Evolutionary conservation across 1,140 invertebrate genomes (phyloP).

Genomic region (Lordiphosa collinella): DNA sequence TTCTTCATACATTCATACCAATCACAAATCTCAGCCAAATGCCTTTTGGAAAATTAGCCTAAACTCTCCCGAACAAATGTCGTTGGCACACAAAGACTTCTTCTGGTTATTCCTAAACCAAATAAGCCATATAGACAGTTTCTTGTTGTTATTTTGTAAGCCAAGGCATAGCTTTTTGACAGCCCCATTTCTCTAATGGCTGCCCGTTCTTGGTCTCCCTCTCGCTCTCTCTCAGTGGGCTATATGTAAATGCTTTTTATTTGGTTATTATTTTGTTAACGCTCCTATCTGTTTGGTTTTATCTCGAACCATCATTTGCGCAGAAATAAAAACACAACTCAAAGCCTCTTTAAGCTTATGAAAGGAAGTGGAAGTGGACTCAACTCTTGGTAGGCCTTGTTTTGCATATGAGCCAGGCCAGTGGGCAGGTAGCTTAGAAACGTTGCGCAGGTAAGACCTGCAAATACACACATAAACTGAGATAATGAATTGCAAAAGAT

Average conservation of each 20-base stretch:
- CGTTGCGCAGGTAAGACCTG: slow-evolving; percentile 15
- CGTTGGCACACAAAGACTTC: slow-evolving; percentile 16
- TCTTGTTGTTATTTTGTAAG: slow-evolving; percentile 34
- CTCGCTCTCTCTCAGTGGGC: slow-evolving; percentile 8
- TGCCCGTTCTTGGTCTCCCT: slow-evolving; percentile 3
- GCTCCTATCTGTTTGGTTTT: slow-evolving; percentile 57
- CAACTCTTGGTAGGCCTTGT: not conserved
- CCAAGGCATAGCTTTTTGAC: slow-evolving; percentile 36
- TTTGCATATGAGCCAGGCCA: slow-evolving; percentile 22
- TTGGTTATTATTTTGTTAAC: slow-evolving; percentile 72
- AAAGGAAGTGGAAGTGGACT: not conserved
- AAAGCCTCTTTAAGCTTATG: slow-evolving; percentile 53
- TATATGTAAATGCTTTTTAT: slow-evolving; percentile 72
- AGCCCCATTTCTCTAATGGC: slow-evolving; percentile 59
- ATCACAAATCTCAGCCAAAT: slow-evolving; percentile 14
- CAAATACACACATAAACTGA: slow-evolving; percentile 35
- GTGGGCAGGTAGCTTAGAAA: slow-evolving; percentile 36
- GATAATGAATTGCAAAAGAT: slow-evolving; percentile 65
- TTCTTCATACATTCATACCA: not conserved
- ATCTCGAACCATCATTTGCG: slow-evolving; percentile 42
- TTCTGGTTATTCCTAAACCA: slow-evolving; percentile 21
- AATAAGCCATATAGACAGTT: slow-evolving; percentile 61
- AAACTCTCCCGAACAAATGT: slow-evolving; percentile 35
- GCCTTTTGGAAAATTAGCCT: slow-evolving; percentile 26
- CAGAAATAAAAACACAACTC: slow-evolving; percentile 15